A percentile compares a stretch with the other conserved stretches of the same genome.
These are phyloP conservation scores for Agrotis exclamationis DNA, from an alignment of 2,888 invertebrate genomes.

Conservation along the genomic window DNA sequence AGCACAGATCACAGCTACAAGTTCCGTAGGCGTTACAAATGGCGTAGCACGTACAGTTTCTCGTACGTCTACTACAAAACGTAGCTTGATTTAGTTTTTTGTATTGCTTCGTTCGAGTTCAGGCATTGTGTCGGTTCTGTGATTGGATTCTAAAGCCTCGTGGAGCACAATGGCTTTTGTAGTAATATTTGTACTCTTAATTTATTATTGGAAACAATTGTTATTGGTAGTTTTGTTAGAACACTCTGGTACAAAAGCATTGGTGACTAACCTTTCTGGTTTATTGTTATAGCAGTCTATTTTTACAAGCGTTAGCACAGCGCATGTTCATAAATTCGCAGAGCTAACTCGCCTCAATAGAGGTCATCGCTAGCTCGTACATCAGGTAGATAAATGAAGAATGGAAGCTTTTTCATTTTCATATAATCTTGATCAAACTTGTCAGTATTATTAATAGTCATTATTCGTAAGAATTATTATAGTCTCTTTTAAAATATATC, in stretches of 20 bases:
- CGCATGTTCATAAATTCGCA: conserved; percentile 32
- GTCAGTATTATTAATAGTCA: conserved; percentile 64
- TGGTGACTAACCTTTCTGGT: conserved; percentile 26
- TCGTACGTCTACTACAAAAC: conserved; percentile 42
- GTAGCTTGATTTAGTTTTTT: conserved; percentile 42
- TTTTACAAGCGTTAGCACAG: conserved; percentile 8
- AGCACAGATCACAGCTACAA: conserved; percentile 55
- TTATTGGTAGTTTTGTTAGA: conserved; percentile 21
- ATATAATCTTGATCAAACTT: conserved; percentile 63
- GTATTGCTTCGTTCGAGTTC: conserved; percentile 42
- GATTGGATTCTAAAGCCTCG: conserved; percentile 56
- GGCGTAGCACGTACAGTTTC: conserved; percentile 46
- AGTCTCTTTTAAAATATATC: conserved; percentile 54
- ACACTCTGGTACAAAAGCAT: conserved; percentile 7
- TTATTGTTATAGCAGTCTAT: conserved; percentile 21
- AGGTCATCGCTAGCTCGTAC: conserved; percentile 43
- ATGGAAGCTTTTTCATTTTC: conserved; percentile 58
- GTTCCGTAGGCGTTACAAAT: conserved; percentile 55
- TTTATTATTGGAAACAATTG: conserved; percentile 39
- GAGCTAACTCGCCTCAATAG: conserved; percentile 19
- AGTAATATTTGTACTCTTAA: conserved; percentile 52
- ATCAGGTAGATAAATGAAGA: conserved; percentile 57
- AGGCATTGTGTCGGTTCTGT: conserved; percentile 50
- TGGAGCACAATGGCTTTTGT: conserved; percentile 49
- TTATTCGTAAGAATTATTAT: conserved; percentile 52